Evolutionary conservation across 2,113 vertebrate genomes (phyloP), one percentile per base, ranked within the genome.

Genomic region (Cercopithecus mona): DNA sequence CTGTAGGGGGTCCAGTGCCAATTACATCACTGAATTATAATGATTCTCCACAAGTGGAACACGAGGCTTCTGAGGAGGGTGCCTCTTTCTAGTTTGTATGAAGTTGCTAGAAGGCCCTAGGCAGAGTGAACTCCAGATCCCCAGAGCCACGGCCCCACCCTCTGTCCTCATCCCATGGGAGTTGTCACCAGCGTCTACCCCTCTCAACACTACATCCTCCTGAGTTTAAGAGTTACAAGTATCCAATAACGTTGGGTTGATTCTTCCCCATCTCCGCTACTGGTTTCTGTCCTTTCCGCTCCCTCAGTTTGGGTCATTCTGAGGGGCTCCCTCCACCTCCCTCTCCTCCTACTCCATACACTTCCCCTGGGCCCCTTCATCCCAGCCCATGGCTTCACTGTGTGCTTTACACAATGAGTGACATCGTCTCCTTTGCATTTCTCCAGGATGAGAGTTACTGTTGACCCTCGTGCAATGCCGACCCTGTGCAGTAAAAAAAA

Each of bases 181-280:
- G 32, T 43, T 16, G 8, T 70, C 17, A 30, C 38, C 35, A 48
- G 76, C 2, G 12, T 23, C 32, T 61, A 40, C 45, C 9, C 20
- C 6, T 12, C 6, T 32, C 82, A 50, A 8, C 17, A 13, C 45
- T 35, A 22, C 40, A 14, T 40, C 57, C 22, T 55, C 68, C 20
- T 35, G 5, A n/a, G 22, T 23, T 23, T 52, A 55, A 17, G n/a
- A 50, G 14, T 57, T 23, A 23, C 0, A 14, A 35, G 40, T 17
- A 18, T 9, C 35, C 2, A 50, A 3, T 11, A 45, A 20, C 5
- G 3, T 10, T 23, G 22, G 5, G 3, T 25, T 8, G 3, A 14
- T n/a, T 45, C 38, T 27, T n/a, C 17, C 20, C 50, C 16, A n/a
- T 12, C 17, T 23, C 48, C 27, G 20, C 48, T 6, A 5, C 64